These are phyloP conservation scores for Callyntrura guangdongensis DNA, from an alignment of 2,888 invertebrate genomes.

Conservation along the genomic window DNA sequence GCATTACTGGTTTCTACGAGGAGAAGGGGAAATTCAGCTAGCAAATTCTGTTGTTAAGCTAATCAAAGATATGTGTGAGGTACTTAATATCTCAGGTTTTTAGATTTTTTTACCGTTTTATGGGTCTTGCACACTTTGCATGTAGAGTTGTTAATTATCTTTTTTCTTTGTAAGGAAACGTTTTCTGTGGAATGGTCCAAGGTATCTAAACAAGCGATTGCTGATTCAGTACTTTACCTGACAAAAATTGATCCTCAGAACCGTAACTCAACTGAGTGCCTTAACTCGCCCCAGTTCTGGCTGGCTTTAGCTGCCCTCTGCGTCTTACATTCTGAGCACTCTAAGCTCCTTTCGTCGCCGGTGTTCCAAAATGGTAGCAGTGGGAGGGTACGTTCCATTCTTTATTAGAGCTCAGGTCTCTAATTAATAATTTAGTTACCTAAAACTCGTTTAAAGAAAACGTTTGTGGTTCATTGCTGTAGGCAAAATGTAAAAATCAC, in stretches of 20 bases:
- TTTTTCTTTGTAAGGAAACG: slow-evolving; percentile 90
- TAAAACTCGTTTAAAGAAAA: slow-evolving; percentile 7
- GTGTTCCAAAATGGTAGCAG: slow-evolving; percentile 90
- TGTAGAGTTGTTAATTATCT: not conserved
- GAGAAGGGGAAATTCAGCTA: slow-evolving; percentile 93
- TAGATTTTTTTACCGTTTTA: not conserved
- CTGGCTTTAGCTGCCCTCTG: slow-evolving; percentile 96
- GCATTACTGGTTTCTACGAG: slow-evolving; percentile 93
- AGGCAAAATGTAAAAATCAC: slow-evolving; percentile 97
- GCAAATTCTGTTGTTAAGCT: slow-evolving; percentile 95
- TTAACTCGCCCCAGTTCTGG: slow-evolving; percentile 95
- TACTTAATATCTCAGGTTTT: slow-evolving; percentile 86
- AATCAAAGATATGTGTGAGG: slow-evolving; percentile 96
- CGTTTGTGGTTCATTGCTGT: slow-evolving; percentile 81
- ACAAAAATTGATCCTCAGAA: slow-evolving; percentile 93
- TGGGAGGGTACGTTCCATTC: slow-evolving; percentile 85
- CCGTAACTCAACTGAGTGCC: slow-evolving; percentile 91
- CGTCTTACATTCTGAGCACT: slow-evolving; percentile 96
- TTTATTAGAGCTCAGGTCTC: slow-evolving; percentile 28
- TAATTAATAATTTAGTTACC: slow-evolving; percentile 34
- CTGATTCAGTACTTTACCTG: slow-evolving; percentile 93
- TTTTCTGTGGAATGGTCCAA: slow-evolving; percentile 94
- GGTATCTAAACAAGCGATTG: slow-evolving; percentile 95
- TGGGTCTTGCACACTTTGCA: not conserved
- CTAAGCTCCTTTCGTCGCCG: slow-evolving; percentile 92